Percentiles rank a stretch among this genome's conserved stretches.
phyloP scores from a whole-genome alignment of 2,888 invertebrate species.

The Cotesia congregata region DNA sequence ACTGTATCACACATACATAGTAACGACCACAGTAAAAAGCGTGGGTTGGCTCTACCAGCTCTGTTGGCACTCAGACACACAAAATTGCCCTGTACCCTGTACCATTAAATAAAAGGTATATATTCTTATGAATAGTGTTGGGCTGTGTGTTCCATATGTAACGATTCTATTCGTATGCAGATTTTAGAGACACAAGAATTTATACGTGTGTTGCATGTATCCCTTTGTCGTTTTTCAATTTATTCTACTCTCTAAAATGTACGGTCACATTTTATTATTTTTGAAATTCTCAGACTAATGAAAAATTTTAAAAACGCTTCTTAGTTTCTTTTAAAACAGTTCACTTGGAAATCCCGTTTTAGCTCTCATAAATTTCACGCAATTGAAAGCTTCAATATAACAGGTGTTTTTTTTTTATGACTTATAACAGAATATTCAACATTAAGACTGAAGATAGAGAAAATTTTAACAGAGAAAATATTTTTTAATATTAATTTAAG shows the following conservation, averaged over 20 bases:
- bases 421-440: too few species aligned
- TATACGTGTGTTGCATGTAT: conserved; percentile 21
- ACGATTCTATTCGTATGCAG: conserved; percentile 44
- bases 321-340: too few species aligned
- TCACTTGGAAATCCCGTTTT: too few species aligned
- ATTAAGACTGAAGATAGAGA: too few species aligned
- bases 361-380: too few species aligned
- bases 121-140: not conserved
- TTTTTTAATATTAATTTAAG: too few species aligned
- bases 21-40: conserved; percentile 14
- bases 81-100: conserved; percentile 36
- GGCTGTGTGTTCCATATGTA: conserved; percentile 35
- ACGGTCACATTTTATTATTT: not conserved
- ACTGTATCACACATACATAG: too few species aligned
- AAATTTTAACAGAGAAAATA: too few species aligned
- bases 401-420: too few species aligned
- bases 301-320: too few species aligned
- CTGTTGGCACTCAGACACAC: conserved; percentile 10
- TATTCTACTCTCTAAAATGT: not conserved
- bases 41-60: conserved; percentile 8
- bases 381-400: too few species aligned
- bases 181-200: conserved; percentile 36
- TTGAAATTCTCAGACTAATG: not conserved
- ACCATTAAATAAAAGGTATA: conserved; percentile 36
- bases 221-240: conserved; percentile 8